Evolutionary conservation across 2,888 invertebrate species (phyloP).

Genomic region (Tricholauxania praeusta): DNA sequence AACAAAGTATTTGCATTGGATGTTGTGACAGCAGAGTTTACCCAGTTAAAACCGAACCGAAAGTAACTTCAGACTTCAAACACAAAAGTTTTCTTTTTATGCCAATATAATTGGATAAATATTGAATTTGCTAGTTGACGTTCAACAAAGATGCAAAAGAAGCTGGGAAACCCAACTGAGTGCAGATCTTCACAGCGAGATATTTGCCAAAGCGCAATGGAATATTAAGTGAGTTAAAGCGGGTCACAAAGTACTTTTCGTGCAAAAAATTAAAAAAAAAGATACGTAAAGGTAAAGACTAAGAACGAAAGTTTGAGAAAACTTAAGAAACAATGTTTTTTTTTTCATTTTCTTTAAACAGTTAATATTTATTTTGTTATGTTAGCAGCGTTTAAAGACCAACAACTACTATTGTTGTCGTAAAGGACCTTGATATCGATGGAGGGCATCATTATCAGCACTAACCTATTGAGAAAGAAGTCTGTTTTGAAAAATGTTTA

Average conservation of each 20-base stretch:
- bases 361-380: no score
- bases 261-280: background rate
- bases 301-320: background rate
- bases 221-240: constrained; percentile 8
- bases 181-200: background rate
- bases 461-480: background rate
- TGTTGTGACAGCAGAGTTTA: background rate
- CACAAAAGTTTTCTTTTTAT: constrained; percentile 21
- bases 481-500: no score
- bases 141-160: constrained; percentile 8
- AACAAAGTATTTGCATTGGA: constrained; percentile 24
- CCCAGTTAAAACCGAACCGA: constrained; percentile 10
- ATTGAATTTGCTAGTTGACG: constrained; percentile 2
- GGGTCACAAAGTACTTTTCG: constrained; percentile 1
- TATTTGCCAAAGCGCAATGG: background rate
- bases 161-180: constrained; percentile 12
- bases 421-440: constrained; percentile 26
- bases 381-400: background rate
- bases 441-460: constrained; percentile 12
- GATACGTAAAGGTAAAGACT: background rate
- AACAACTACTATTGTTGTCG: background rate
- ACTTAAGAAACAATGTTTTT: background rate
- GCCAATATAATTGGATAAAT: constrained; percentile 33
- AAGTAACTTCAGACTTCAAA: background rate
- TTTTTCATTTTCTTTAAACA: no score